Conservation (phyloP, 2,888 invertebrate species). For the Folsomia candida region DNA sequence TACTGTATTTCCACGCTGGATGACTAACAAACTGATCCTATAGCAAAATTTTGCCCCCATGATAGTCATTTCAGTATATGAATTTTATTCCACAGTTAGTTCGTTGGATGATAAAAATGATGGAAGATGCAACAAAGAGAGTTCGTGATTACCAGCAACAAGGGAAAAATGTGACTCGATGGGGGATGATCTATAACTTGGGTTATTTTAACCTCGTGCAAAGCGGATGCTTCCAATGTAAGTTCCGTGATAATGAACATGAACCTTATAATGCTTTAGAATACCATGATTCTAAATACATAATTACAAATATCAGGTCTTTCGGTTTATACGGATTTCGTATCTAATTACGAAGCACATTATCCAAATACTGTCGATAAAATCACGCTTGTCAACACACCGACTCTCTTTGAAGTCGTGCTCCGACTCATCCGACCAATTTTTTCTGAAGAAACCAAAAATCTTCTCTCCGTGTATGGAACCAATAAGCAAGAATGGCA, state of each 20-base stretch:
- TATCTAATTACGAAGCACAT: background rate
- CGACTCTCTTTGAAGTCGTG: slow-evolving; percentile 1
- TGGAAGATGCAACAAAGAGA: slow-evolving; percentile 7
- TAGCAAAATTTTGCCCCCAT: no score
- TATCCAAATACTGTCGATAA: slow-evolving; percentile 5
- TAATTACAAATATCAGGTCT: no score
- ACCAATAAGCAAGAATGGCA: slow-evolving; percentile 4
- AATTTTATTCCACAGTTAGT: no score
- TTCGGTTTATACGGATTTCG: slow-evolving; percentile 4
- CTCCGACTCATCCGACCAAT: background rate
- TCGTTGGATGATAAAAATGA: slow-evolving; percentile 9
- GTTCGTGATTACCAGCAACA: background rate
- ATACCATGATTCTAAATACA: no score
- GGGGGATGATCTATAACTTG: slow-evolving; percentile 7
- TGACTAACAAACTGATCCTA: no score
- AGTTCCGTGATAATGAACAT: background rate
- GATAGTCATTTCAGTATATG: no score
- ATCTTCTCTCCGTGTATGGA: background rate
- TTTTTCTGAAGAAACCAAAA: background rate
- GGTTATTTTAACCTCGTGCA: slow-evolving; percentile 9
- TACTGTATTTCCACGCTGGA: no score
- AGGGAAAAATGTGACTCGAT: slow-evolving; percentile 7
- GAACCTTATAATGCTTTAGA: no score
- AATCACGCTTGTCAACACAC: slow-evolving; percentile 3
- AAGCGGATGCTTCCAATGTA: slow-evolving; percentile 11